phyloP scores from a whole-genome alignment of 2,888 invertebrate species.

The Dryobotodes eremita region DNA sequence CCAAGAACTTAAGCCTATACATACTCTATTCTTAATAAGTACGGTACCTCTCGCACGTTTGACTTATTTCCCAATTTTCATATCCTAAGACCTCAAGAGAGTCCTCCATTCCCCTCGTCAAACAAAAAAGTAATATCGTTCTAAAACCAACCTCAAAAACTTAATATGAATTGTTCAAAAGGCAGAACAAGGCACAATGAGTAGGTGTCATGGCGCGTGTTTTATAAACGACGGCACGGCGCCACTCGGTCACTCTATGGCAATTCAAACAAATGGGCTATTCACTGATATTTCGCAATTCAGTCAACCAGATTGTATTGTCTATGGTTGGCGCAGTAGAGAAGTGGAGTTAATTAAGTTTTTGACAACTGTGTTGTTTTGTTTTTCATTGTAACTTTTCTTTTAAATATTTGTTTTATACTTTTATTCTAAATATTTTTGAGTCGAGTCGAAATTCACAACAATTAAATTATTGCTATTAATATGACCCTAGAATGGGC shows the following conservation, averaged over 20 bases:
- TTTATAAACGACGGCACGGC: constrained; percentile 84
- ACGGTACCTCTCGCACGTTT: background rate
- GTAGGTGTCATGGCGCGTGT: constrained; percentile 76
- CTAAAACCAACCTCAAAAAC: constrained; percentile 49
- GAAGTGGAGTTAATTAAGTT: constrained; percentile 52
- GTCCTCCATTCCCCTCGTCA: background rate
- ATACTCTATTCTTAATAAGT: background rate
- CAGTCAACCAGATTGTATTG: constrained; percentile 51
- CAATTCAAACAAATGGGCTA: constrained; percentile 81
- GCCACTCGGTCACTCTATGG: constrained; percentile 77
- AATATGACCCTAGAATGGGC: background rate
- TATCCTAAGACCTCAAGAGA: background rate
- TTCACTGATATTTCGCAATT: constrained; percentile 66
- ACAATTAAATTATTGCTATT: no score
- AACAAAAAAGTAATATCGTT: constrained; percentile 59
- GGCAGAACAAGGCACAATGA: constrained; percentile 48
- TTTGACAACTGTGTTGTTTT: constrained; percentile 50
- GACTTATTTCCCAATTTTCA: background rate
- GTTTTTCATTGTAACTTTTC: background rate
- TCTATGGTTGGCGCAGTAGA: constrained; percentile 42
- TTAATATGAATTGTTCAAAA: constrained; percentile 59
- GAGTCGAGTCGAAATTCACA: background rate
- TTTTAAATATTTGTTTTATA: background rate
- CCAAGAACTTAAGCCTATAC: background rate
- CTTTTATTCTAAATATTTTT: background rate